phyloP scores from a whole-genome alignment of 2,888 invertebrate genomes.

The Scrobipalpa costella region DNA sequence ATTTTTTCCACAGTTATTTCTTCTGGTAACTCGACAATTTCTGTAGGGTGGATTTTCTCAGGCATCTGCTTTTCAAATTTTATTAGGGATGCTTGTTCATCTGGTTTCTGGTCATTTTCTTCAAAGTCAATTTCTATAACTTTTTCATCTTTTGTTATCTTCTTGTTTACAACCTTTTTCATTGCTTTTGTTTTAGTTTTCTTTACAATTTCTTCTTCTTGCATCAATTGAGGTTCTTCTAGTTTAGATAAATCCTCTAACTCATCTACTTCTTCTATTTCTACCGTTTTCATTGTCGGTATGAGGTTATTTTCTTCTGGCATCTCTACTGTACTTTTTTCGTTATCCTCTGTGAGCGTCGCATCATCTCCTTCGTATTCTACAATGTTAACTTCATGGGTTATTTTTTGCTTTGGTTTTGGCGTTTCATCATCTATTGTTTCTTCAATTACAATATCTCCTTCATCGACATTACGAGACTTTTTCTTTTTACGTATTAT shows the following conservation, averaged over 20 bases:
- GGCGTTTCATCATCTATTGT: slow-evolving; percentile 65
- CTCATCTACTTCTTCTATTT: slow-evolving; percentile 56
- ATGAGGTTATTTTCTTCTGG: slow-evolving; percentile 58
- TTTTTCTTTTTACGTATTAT: slow-evolving; percentile 72
- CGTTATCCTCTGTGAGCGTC: slow-evolving; percentile 43
- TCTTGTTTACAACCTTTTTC: slow-evolving; percentile 51
- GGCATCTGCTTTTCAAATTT: slow-evolving; percentile 28
- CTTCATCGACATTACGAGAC: slow-evolving; percentile 46
- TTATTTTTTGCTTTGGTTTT: slow-evolving; percentile 33
- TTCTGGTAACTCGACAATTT: slow-evolving; percentile 34
- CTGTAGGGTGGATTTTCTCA: slow-evolving; percentile 33
- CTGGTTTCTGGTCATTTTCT: background rate
- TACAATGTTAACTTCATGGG: slow-evolving; percentile 64
- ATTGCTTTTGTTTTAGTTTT: slow-evolving; percentile 37
- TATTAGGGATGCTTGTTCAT: no score
- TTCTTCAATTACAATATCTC: slow-evolving; percentile 79
- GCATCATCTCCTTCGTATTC: slow-evolving; percentile 61
- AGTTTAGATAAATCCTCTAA: slow-evolving; percentile 26
- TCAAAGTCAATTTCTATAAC: slow-evolving; percentile 37
- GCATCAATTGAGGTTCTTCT: slow-evolving; percentile 26
- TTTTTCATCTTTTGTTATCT: slow-evolving; percentile 52
- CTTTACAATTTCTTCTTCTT: slow-evolving; percentile 44
- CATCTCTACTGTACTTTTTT: slow-evolving; percentile 62
- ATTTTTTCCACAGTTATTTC: slow-evolving; percentile 32
- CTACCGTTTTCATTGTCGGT: slow-evolving; percentile 54